Percentiles rank a stretch among this genome's conserved stretches.
Conservation (phyloP, 2,113 vertebrate genomes). For the Pangasianodon gigas region DNA sequence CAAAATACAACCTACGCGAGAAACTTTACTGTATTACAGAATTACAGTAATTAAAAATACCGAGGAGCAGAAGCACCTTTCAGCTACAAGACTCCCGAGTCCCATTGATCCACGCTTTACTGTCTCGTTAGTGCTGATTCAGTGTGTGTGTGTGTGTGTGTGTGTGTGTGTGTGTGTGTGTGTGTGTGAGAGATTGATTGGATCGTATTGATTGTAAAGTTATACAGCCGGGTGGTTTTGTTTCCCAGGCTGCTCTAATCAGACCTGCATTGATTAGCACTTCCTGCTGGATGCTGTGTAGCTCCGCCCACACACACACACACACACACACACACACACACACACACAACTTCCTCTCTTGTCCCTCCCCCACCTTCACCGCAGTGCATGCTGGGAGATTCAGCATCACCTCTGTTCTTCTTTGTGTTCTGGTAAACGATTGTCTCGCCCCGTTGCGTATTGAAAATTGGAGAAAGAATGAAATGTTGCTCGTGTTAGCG, state of each 20-base stretch:
- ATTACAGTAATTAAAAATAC: neutral
- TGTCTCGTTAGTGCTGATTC: slow-evolving; percentile 18
- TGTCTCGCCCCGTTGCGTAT: slow-evolving; percentile 2
- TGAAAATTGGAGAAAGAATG: slow-evolving; percentile 31
- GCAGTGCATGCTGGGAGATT: slow-evolving; percentile 29
- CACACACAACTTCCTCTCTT: neutral
- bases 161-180: slow-evolving; percentile 20
- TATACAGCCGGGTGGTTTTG: slow-evolving; percentile 8
- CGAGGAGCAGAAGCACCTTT: neutral
- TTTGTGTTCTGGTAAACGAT: slow-evolving; percentile 18
- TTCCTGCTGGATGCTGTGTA: slow-evolving; percentile 20
- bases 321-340: no score
- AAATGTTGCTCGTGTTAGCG: neutral
- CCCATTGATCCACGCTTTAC: neutral
- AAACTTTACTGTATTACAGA: neutral
- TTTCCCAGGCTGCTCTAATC: slow-evolving; percentile 38
- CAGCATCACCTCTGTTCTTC: slow-evolving; percentile 7
- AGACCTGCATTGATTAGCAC: slow-evolving; percentile 46
- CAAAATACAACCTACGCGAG: neutral
- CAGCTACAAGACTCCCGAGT: neutral
- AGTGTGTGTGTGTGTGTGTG: slow-evolving; percentile 20
- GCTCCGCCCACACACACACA: neutral
- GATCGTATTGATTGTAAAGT: slow-evolving; percentile 38
- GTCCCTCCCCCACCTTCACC: neutral
- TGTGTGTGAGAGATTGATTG: slow-evolving; percentile 42